Conservation (phyloP, 2,888 invertebrate genomes). For the Cheilosia impressa region DNA sequence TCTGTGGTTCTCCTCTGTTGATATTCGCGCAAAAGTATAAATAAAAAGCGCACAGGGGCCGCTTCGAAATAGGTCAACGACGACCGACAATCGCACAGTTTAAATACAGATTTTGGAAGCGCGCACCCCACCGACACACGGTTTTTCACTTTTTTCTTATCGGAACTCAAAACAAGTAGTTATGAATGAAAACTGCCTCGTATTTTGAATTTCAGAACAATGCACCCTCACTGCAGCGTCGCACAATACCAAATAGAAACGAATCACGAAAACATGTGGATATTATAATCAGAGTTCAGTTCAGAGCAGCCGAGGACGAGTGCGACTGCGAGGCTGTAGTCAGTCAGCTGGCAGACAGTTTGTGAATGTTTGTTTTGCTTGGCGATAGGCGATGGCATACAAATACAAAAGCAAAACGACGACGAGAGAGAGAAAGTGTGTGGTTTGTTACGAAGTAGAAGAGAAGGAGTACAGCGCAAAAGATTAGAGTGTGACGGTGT, state of each 20-base stretch:
- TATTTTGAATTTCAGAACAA: constrained; percentile 18
- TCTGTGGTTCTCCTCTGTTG: not conserved
- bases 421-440: constrained; percentile 17
- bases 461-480: constrained; percentile 34
- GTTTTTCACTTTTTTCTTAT: not conserved
- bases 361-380: constrained; percentile 22
- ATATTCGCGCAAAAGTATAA: constrained; percentile 1
- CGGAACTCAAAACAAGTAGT: not conserved
- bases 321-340: not conserved
- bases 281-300: constrained; percentile 53
- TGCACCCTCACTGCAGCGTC: constrained; percentile 62
- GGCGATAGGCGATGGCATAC: not conserved
- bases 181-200: constrained; percentile 40
- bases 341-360: constrained; percentile 23
- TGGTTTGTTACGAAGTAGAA: constrained; percentile 24
- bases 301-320: not conserved
- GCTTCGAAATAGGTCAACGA: constrained; percentile 26
- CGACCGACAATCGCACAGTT: not conserved
- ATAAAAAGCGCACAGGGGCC: not conserved
- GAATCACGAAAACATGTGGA: constrained; percentile 66
- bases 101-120: not conserved
- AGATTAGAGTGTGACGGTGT: constrained; percentile 33
- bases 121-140: not conserved
- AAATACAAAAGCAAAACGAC: not conserved
- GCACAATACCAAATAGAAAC: constrained; percentile 61